Evolutionary conservation across 2,113 vertebrate species (phyloP), one percentile per base, ranked within the genome.

Genomic region (Danionella cerebrum): DNA sequence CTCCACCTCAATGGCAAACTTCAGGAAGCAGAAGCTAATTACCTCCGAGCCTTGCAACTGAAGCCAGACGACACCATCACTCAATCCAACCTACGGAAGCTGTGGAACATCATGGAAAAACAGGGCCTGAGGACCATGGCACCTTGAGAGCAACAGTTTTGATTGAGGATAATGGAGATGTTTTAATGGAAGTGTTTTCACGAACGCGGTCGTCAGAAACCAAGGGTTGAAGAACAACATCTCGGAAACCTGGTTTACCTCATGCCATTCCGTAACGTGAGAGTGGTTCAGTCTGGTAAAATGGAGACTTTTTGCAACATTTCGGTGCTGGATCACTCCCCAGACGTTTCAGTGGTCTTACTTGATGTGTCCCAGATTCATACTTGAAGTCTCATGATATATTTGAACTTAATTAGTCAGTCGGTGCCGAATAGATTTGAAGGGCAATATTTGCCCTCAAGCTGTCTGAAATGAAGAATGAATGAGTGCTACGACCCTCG

Each of bases 51-150:
- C 7, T 90, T 99, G 69, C 92, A 89, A 65, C 91, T 98, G 76
- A 99, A 99, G 73, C 96, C 96, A 0, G 95, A 98, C 19, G 96
- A 99, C 66, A 79, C 88, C 82, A 99, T 98, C 85, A 99, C 96
- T 5, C 96, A 97, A 82, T 99, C 96, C 65, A 99, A 99, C 78
- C 86, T 99, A 74, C 95, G 94, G 55, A 99, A 99, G 80, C 84
- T 99, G 63, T 96, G 94, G 95, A 99, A 99, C 84, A 98, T 99
- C 84, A 98, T 99, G 95, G 95, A 98, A 83, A 98, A 98, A 70
- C 95, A 98, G 88, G 95, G 96, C 80, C 82, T 98, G 81, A 94
- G 88, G 87, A 97, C 92, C 62, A 89, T 77, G 3, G 91, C 90
- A 81, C 91, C 91, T 68, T 96, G 90, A 96, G 69, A 63, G 19